These are phyloP conservation scores for Drosophila leonis DNA, from an alignment of 2,888 invertebrate genomes.

Conservation along the genomic window DNA sequence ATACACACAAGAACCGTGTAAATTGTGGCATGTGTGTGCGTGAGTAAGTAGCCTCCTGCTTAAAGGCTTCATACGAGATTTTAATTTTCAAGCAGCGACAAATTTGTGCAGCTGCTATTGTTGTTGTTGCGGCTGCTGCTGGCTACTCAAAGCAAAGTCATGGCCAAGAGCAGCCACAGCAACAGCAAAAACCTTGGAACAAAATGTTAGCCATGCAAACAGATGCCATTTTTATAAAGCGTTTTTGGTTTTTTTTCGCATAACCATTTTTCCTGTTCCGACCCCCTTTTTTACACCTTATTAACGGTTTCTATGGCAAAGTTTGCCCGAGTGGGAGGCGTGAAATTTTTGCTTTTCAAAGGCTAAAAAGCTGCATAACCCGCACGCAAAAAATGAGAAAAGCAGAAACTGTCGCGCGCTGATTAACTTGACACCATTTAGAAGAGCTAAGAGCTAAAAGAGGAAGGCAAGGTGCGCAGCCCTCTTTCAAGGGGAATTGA, in stretches of 20 bases:
- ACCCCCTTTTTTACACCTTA: slow-evolving; percentile 62
- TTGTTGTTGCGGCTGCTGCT: slow-evolving; percentile 2
- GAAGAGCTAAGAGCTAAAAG: not conserved
- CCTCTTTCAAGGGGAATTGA: slow-evolving; percentile 22
- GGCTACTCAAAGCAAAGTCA: slow-evolving; percentile 69
- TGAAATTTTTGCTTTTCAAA: slow-evolving; percentile 56
- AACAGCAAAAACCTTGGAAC: slow-evolving; percentile 31
- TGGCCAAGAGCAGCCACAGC: slow-evolving; percentile 63
- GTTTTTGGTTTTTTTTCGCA: slow-evolving; percentile 35
- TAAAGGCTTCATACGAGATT: slow-evolving; percentile 56
- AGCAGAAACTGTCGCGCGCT: slow-evolving; percentile 55
- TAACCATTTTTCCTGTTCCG: not conserved
- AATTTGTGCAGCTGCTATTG: slow-evolving; percentile 22
- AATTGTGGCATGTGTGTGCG: slow-evolving; percentile 57
- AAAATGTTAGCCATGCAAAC: slow-evolving; percentile 61
- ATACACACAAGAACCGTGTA: slow-evolving; percentile 52
- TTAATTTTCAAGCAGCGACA: slow-evolving; percentile 55
- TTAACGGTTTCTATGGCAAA: slow-evolving; percentile 73
- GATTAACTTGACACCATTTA: slow-evolving; percentile 74
- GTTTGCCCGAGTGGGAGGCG: slow-evolving; percentile 57
- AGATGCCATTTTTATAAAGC: slow-evolving; percentile 66
- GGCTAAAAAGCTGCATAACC: slow-evolving; percentile 49
- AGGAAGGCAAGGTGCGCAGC: not conserved
- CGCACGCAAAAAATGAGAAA: slow-evolving; percentile 31
- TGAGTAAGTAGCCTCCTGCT: slow-evolving; percentile 46